Evolutionary conservation across 2,888 invertebrate genomes (phyloP).

Genomic region (Phania funesta): DNA sequence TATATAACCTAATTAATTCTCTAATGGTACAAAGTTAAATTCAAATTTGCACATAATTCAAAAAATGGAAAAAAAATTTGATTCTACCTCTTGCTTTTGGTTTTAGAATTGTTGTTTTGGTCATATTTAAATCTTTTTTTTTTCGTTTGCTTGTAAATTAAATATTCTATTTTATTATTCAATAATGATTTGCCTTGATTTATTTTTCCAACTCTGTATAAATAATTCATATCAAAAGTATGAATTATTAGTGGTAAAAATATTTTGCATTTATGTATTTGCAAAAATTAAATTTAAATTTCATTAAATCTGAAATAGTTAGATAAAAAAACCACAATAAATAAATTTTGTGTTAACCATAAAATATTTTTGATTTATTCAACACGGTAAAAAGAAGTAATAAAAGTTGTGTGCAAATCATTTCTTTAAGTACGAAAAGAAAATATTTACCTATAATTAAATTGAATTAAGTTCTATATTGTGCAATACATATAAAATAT

Average conservation of each 20-base stretch:
- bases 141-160: neutral
- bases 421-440: neutral
- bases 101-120: neutral
- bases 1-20: too few relatives aligned
- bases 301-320: constrained; percentile 29
- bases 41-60: too few relatives aligned
- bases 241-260: constrained; percentile 1
- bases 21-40: too few relatives aligned
- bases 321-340: constrained; percentile 35
- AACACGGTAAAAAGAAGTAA: neutral
- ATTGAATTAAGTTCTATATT: too few relatives aligned
- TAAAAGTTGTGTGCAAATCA: neutral
- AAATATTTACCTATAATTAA: too few relatives aligned
- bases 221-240: constrained; percentile 1
- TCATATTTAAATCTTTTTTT: neutral
- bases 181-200: constrained; percentile 3
- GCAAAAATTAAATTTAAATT: constrained; percentile 26
- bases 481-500: too few relatives aligned
- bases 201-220: neutral
- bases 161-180: neutral
- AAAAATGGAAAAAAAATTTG: too few relatives aligned
- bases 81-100: too few relatives aligned
- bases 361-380: neutral
- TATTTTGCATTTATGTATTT: neutral
- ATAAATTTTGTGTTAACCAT: neutral